Evolutionary conservation across 1,140 invertebrate species (phyloP), one percentile per base, ranked within the genome.

Genomic region (Hypothenemus hampei): DNA sequence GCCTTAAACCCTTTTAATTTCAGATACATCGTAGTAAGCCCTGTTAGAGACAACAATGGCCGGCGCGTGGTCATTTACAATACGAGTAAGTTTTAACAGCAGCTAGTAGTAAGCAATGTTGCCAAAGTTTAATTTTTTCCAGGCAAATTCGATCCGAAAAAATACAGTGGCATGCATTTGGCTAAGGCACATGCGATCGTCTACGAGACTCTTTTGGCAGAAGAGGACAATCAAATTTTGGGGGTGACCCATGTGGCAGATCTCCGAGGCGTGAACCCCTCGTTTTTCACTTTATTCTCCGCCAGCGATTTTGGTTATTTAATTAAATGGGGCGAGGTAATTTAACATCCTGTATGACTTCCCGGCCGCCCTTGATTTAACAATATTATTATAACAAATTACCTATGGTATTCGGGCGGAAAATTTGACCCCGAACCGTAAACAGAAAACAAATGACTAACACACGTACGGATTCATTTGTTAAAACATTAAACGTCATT

Each of bases 151-250:
- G 79, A 87, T 70, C 74, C 82, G 10, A 72, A 74, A n/a, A 75
- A 79, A 53, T 81, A 78, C 71, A 79, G 74, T 0, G 79, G 78
- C 44, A 77, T 72, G 53, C 83, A 87, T 60, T 80, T 87, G 74
- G 80, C 83, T 13, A 75, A 80, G 49, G 78, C 78, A 0, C 82
- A 86, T 60, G 69, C 79, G 15, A 65, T 88, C 15, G 79, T 84
- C 1, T 86, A 87, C 63, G 87, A 90, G 70, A 80, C 81, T 16
- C 68, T 89, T 13, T 70, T 89, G 63, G 81, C 85, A 41, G 85
- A 89, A 61, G 81, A 86, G 58, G 75, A 79, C 29, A 84, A 82
- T 57, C 87, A 90, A 62, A 77, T 86, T 18, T 72, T 80, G 18
- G 85, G 85, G 0, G 78, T 86, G 33, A 80, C 76, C 2, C 84